Evolutionary conservation across 2,797 vertebrate genomes (phyloP).

Genomic region (Darevskia mixta): DNA sequence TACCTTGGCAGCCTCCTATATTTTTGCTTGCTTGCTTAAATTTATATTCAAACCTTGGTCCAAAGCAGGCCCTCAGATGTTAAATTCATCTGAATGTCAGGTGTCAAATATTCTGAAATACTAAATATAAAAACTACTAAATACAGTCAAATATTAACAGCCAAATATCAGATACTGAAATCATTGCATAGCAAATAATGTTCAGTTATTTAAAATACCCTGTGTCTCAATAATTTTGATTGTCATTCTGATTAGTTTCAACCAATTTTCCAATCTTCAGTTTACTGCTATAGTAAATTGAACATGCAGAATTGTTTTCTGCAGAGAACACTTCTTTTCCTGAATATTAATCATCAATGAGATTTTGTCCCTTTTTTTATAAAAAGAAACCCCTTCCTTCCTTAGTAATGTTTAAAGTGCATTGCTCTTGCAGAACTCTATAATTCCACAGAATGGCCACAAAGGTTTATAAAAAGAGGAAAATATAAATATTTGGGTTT

Average conservation of each 20-base stretch:
- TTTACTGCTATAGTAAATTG: slow-evolving; percentile 18
- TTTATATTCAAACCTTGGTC: neutral
- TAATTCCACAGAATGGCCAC: slow-evolving; percentile 59
- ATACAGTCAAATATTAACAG: neutral
- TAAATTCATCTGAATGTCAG: neutral
- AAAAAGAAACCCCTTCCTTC: neutral
- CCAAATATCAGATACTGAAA: neutral
- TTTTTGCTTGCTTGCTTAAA: neutral
- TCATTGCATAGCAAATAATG: neutral
- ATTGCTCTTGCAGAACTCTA: slow-evolving; percentile 58
- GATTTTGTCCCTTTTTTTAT: slow-evolving; percentile 44
- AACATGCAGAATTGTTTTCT: slow-evolving; percentile 2
- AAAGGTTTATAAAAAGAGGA: slow-evolving; percentile 63
- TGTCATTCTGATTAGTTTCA: neutral
- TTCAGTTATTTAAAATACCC: neutral
- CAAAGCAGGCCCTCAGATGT: neutral
- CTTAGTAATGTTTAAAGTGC: slow-evolving; percentile 45
- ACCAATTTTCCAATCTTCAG: neutral
- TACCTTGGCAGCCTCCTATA: neutral
- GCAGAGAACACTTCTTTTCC: slow-evolving; percentile 7
- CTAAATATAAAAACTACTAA: neutral
- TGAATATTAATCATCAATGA: neutral
- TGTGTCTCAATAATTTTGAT: neutral
- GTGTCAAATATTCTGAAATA: neutral
- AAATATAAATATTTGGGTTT: slow-evolving; percentile 60